Conservation (phyloP, 2,113 vertebrate species). For the Phoenicopterus ruber region DNA sequence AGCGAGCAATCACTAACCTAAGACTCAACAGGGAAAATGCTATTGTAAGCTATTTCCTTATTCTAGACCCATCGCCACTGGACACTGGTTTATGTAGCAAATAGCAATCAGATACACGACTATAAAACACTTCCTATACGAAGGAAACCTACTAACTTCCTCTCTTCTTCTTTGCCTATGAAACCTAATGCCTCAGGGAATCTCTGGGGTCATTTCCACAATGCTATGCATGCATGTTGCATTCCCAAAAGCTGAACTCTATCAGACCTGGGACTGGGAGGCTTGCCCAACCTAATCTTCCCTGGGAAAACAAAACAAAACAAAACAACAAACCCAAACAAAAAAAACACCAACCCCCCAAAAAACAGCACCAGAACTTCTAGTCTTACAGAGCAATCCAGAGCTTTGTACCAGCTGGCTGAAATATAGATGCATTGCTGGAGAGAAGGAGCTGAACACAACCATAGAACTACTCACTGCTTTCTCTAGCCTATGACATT, state of each 20-base stretch:
- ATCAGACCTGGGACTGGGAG: background rate
- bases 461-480: background rate
- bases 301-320: no score
- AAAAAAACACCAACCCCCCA: no score
- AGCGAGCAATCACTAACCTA: background rate
- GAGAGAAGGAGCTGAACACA: background rate
- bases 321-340: no score
- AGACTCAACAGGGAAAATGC: background rate
- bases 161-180: background rate
- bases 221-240: rapidly evolving
- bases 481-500: background rate
- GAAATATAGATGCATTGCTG: background rate
- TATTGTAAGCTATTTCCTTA: background rate
- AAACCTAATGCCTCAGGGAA: background rate
- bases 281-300: background rate
- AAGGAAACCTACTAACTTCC: background rate
- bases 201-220: background rate
- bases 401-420: background rate
- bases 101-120: background rate
- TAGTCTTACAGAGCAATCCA: background rate
- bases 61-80: background rate
- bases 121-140: background rate
- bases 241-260: background rate
- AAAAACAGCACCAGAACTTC: background rate
- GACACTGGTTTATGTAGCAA: background rate